Evolutionary conservation across 2,888 invertebrate species (phyloP).

Genomic region (Patella caerulea): DNA sequence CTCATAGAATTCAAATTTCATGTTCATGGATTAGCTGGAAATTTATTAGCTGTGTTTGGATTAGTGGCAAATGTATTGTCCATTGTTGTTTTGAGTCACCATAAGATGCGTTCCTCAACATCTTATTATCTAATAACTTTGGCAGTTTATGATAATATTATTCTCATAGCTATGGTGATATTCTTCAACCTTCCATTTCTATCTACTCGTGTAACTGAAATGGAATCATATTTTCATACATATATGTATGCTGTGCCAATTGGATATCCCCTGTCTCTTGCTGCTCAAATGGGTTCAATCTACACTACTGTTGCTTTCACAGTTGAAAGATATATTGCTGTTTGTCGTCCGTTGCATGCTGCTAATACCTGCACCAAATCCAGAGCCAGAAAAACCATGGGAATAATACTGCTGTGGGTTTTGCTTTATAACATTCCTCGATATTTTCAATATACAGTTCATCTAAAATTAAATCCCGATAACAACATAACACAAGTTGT

Average conservation of each 20-base stretch:
- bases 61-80: constrained; percentile 66
- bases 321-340: constrained; percentile 91
- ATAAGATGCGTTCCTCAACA: constrained; percentile 96
- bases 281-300: constrained; percentile 93
- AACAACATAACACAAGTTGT: constrained; percentile 41
- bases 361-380: constrained; percentile 92
- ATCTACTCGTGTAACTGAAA: constrained; percentile 75
- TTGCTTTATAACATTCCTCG: constrained; percentile 87
- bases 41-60: constrained; percentile 87
- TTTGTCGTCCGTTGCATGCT: constrained; percentile 83
- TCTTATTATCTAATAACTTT: constrained; percentile 94
- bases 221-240: constrained; percentile 81
- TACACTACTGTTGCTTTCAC: constrained; percentile 82
- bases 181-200: constrained; percentile 64
- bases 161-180: constrained; percentile 78
- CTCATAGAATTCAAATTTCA: constrained; percentile 75
- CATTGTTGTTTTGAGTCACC: constrained; percentile 70
- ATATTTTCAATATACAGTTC: constrained; percentile 71
- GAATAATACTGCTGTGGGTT: constrained; percentile 86
- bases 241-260: constrained; percentile 86
- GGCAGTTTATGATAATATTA: constrained; percentile 92
- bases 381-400: constrained; percentile 86
- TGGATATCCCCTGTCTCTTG: constrained; percentile 84
- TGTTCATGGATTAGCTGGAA: constrained; percentile 88
- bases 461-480: constrained; percentile 28